Evolutionary conservation across 2,113 vertebrate species (phyloP), one percentile per base, ranked within the genome.

Genomic region (Nannospalax galili): DNA sequence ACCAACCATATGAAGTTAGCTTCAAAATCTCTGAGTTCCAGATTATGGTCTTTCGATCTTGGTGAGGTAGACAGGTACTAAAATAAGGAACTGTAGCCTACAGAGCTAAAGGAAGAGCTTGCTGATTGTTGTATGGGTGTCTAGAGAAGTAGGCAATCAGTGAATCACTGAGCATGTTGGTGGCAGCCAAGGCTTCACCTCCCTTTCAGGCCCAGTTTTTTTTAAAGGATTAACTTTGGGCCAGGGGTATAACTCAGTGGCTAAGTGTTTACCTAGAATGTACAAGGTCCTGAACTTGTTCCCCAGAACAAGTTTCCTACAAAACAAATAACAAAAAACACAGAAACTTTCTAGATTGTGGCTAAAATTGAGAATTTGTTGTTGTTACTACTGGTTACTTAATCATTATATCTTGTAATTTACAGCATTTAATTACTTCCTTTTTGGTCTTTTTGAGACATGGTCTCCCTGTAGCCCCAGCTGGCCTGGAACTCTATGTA

Each of bases 321-420:
- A 52, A 52, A 52, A 52, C 48, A 52, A 52, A 52, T 52, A 52
- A 52, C 48, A 52, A 52, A 90, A 72, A 37, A 35, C 84, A 79
- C 28, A 72, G 40, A 90, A 94, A 72, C 3, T 37, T 64, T 64
- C 20, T 85, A 45, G 35, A 80, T 42, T 80, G 72, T 65, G n/a
- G 58, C n/a, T 56, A 79, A 94, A 78, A 90, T 78, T 52, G 48
- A 69, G 70, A 89, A 90, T 60, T 90, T 17, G 42, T 74, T 87
- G 40, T 73, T 84, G 40, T 62, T 89, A 72, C 70, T 42, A 73
- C 79, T 60, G 85, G 60, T 72, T 81, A 80, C 64, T 82, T 65
- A 82, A 58, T 60, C 37, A 75, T 82, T 88, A 82, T n/a, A 84
- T 75, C 42, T 84, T 84, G 48, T n/a, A 94, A 60, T 48, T 90